Conservation (phyloP, 2,113 vertebrate genomes). For the Oceanodroma tethys region DNA sequence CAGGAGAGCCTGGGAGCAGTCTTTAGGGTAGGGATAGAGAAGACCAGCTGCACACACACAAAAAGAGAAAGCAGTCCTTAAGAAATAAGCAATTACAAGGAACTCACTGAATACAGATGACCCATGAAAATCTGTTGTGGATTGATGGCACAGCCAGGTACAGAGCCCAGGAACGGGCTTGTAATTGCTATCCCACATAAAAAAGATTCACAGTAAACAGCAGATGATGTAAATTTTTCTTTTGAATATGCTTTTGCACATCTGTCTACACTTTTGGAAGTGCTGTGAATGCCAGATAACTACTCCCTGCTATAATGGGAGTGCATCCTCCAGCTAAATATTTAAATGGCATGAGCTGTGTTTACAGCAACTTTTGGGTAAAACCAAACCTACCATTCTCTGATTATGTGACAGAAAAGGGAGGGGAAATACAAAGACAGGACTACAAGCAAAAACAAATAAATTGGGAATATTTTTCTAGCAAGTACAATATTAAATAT, state of each 20-base stretch:
- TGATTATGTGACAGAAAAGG: not conserved
- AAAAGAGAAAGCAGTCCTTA: not conserved
- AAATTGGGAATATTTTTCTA: not conserved
- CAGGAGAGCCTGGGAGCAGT: conserved; percentile 92
- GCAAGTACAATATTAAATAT: not conserved
- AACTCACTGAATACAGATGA: not conserved
- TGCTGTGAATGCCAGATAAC: not conserved
- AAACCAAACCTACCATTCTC: not conserved
- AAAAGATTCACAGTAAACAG: not conserved
- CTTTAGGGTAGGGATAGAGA: conserved; percentile 88
- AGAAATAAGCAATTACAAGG: not conserved
- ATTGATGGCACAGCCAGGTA: not conserved
- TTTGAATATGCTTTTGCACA: not conserved
- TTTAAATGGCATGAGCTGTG: not conserved
- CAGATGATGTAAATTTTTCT: not conserved
- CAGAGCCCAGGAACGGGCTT: not conserved
- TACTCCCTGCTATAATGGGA: not conserved
- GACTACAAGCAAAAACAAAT: not conserved
- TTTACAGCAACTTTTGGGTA: not conserved
- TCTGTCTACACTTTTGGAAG: not conserved
- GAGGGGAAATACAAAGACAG: not conserved
- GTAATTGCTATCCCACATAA: not conserved
- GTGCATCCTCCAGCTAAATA: not conserved
- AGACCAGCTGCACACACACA: conserved; percentile 79
- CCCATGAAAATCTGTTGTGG: not conserved